Evolutionary conservation across 2,888 invertebrate species (phyloP).

Genomic region (Flexamia atlantica): DNA sequence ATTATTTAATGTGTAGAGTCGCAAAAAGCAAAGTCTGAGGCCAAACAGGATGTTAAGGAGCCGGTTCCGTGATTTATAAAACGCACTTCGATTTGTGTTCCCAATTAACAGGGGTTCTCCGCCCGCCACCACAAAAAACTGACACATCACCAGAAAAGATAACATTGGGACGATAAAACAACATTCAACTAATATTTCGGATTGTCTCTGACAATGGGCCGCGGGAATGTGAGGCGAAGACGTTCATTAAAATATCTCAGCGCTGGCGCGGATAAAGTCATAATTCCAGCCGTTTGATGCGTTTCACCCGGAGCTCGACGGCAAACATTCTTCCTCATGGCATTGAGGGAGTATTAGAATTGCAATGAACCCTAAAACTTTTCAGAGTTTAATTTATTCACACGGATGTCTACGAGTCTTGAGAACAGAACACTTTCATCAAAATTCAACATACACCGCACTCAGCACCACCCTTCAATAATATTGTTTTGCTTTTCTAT

Average conservation of each 20-base stretch:
- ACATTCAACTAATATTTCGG: constrained; percentile 50
- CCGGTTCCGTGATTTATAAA: constrained; percentile 58
- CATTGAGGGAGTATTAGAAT: too few relatives aligned
- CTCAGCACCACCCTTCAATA: too few relatives aligned
- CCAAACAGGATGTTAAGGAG: constrained; percentile 51
- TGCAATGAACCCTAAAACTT: too few relatives aligned
- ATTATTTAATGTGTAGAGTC: constrained; percentile 56
- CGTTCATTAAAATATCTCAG: constrained; percentile 53
- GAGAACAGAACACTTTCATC: too few relatives aligned
- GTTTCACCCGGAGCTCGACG: too few relatives aligned
- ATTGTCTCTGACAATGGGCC: constrained; percentile 39
- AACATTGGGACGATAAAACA: constrained; percentile 54
- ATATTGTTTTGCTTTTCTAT: too few relatives aligned
- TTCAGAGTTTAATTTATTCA: too few relatives aligned
- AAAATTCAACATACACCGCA: too few relatives aligned
- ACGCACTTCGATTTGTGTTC: constrained; percentile 58
- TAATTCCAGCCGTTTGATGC: constrained; percentile 3
- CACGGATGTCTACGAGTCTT: too few relatives aligned
- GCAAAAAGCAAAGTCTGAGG: constrained; percentile 52
- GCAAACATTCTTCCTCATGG: too few relatives aligned
- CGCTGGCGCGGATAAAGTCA: constrained; percentile 12
- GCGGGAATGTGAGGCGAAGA: constrained; percentile 41
- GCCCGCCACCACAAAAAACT: constrained; percentile 54
- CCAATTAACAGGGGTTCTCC: constrained; percentile 46
- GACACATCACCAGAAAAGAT: constrained; percentile 52